Evolutionary conservation across 2,888 invertebrate genomes (phyloP), one percentile per base, ranked within the genome.

Genomic region (Ectemnius continuus): DNA sequence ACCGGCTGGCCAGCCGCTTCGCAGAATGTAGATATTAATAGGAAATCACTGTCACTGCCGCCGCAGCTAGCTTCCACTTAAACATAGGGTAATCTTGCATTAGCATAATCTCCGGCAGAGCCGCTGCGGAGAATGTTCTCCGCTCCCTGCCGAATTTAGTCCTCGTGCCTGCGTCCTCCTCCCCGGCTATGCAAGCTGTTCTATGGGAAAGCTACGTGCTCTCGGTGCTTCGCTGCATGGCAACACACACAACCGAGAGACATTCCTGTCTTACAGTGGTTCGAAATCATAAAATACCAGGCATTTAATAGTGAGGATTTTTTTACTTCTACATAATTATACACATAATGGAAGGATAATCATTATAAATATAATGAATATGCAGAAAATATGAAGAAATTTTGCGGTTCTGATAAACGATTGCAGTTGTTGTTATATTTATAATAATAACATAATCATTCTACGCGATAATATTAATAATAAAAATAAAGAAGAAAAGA

Each of bases 21-120:
- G 36, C 23, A 47, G 52, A 74, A 71, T 48, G 71, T 60, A 62
- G 71, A 71, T 52, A 57, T 67, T 71, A 71, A 67, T 67, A 74
- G 67, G 65, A 45, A 74, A 71, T 71, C 56, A 52, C 59, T 63
- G 71, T 61, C 71, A 48, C 45, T 23, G 63, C 45, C 36, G 63
- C 26, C 28, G 75, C 61, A 64, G 63, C 60, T 64, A 57, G 57
- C 60, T 67, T 64, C 64, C 61, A 62, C 65, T 75, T 75, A 75
- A 75, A 75, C 62, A 66, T 47, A 58, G 45, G 58, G 68, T 73
- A 75, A 75, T 75, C 73, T 73, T 59, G 62, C 60, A 75, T 75
- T 75, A 75, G 61, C 75, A 75, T 75, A 75, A 75, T 73, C 75
- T 67, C 69, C 60, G 36, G 36, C 2, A 36, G 36, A 36, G 36